These are phyloP conservation scores for Australoheros facetus DNA, from an alignment of 2,797 vertebrate genomes.

Conservation along the genomic window DNA sequence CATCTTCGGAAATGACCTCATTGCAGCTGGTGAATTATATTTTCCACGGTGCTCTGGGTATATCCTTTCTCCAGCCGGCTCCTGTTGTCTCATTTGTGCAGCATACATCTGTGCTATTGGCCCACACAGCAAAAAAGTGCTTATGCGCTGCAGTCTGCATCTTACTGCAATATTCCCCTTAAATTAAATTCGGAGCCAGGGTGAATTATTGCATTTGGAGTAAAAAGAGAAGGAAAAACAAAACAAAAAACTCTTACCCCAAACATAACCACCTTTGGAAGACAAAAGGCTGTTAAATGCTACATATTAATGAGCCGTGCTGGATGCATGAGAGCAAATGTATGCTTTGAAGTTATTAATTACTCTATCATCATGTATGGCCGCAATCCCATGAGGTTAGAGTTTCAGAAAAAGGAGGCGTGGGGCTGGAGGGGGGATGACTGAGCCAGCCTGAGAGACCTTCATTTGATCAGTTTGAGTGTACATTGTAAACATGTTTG, in stretches of 20 bases:
- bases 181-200: constrained; percentile 43
- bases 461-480: constrained; percentile 46
- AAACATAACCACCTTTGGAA: constrained; percentile 18
- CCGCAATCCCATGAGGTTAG: constrained; percentile 50
- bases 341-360: constrained; percentile 68
- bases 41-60: neutral
- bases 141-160: constrained; percentile 20
- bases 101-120: constrained; percentile 22
- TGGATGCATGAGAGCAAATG: constrained; percentile 40
- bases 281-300: constrained; percentile 18
- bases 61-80: neutral
- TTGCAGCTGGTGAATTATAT: constrained; percentile 11
- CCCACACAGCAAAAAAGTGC: constrained; percentile 30
- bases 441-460: constrained; percentile 27
- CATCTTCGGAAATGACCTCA: neutral
- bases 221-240: neutral
- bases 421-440: constrained; percentile 19
- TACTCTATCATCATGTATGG: constrained; percentile 53
- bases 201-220: constrained; percentile 36
- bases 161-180: constrained; percentile 36
- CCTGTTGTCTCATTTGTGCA: constrained; percentile 10
- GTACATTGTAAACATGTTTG: constrained; percentile 49
- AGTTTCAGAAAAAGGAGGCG: constrained; percentile 25
- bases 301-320: constrained; percentile 33
- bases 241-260: constrained; percentile 16